Conservation (phyloP, 2,113 vertebrate species). For the Paedocypris sp. region DNA sequence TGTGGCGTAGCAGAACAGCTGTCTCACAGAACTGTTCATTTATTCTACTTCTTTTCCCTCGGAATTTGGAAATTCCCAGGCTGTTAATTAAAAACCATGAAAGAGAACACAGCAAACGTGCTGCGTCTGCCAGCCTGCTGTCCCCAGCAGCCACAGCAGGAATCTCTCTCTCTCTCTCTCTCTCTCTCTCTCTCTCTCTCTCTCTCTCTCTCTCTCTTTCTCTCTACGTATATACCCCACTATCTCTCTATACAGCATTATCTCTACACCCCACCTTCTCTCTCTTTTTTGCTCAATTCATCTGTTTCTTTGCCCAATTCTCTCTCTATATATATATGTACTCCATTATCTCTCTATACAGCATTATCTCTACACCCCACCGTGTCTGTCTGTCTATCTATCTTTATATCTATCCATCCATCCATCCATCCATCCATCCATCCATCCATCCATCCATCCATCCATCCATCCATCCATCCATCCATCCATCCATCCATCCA, state of each 20-base stretch:
- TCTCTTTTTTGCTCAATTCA: neutral
- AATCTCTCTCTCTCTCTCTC: neutral
- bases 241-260: neutral
- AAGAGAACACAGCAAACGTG: conserved; percentile 33
- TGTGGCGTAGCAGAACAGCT: conserved; percentile 25
- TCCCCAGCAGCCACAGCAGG: conserved; percentile 21
- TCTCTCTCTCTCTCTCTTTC: neutral
- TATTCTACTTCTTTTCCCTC: conserved; percentile 28
- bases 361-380: neutral
- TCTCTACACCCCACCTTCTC: neutral
- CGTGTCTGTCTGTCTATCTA: neutral
- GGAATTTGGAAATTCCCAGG: conserved; percentile 38
- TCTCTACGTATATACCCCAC: neutral
- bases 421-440: no score
- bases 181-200: neutral
- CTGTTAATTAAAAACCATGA: conserved; percentile 40
- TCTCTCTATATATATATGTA: neutral
- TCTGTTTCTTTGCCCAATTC: neutral
- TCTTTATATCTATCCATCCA: no score
- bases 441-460: no score
- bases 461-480: no score
- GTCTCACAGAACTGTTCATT: conserved; percentile 30
- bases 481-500: neutral
- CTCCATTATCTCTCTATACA: neutral
- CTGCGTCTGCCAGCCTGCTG: conserved; percentile 21